phyloP scores from a whole-genome alignment of 2,888 invertebrate genomes.

The Mantis religiosa region DNA sequence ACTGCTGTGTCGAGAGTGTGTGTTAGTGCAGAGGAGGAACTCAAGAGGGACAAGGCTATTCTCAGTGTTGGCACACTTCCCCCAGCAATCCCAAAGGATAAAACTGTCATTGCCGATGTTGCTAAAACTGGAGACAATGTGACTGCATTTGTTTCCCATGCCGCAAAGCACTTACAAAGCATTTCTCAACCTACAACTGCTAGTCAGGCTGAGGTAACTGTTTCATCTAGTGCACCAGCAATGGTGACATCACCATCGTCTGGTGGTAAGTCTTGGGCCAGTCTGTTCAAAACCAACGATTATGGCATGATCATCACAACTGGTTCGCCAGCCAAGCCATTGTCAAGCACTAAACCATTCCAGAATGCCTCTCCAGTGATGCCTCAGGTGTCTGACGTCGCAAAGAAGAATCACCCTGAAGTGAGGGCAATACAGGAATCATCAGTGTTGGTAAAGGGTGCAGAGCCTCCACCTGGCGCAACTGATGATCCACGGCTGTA shows the following conservation, averaged over 20 bases:
- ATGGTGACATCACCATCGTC: constrained; percentile 37
- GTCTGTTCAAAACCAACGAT: constrained; percentile 38
- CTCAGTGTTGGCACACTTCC: neutral
- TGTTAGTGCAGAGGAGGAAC: neutral
- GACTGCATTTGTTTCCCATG: neutral
- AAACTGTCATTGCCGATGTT: neutral
- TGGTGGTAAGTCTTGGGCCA: constrained; percentile 43
- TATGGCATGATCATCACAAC: neutral
- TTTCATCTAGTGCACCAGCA: constrained; percentile 25
- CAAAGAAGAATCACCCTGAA: neutral
- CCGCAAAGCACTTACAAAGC: neutral
- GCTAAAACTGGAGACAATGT: neutral
- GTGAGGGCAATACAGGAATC: neutral
- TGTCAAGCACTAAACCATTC: constrained; percentile 15
- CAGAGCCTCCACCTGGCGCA: neutral
- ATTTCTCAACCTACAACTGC: neutral
- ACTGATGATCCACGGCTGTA: constrained; percentile 63
- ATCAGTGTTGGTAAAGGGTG: neutral
- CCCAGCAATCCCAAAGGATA: neutral
- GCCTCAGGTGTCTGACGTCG: neutral
- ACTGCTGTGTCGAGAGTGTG: neutral
- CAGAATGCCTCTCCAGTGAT: constrained; percentile 11
- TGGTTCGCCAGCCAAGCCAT: constrained; percentile 8
- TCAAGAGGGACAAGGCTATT: neutral
- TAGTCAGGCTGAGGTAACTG: neutral